Evolutionary conservation across 1,140 invertebrate genomes (phyloP).

Genomic region (Akabosia matsudoensis): DNA sequence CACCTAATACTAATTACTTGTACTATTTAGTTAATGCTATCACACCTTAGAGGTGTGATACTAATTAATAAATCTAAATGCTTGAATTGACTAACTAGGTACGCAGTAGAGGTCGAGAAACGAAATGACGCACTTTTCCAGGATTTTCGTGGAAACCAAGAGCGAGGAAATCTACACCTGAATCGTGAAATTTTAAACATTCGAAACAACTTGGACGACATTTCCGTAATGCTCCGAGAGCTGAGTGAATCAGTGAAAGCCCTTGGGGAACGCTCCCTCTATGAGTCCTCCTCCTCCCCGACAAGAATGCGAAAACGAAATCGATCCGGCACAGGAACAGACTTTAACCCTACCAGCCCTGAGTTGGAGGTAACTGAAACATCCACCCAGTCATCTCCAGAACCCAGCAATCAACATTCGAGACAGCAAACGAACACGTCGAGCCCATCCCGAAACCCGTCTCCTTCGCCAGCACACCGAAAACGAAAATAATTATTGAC

Average conservation of each 20-base stretch:
- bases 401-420: conserved; percentile 12
- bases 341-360: conserved; percentile 37
- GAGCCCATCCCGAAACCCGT: not conserved
- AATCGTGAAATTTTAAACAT: conserved; percentile 39
- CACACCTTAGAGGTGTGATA: too few species aligned
- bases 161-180: conserved; percentile 27
- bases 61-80: too few species aligned
- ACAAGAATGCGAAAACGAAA: not conserved
- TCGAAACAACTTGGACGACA: conserved; percentile 41
- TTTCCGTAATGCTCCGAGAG: conserved; percentile 40
- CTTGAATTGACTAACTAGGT: conserved; percentile 23
- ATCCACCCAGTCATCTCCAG: conserved; percentile 34
- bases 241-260: conserved; percentile 34
- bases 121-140: conserved; percentile 33
- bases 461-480: not conserved
- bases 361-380: conserved; percentile 30
- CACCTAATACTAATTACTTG: too few species aligned
- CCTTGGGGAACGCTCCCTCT: conserved; percentile 35
- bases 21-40: too few species aligned
- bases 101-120: conserved; percentile 33
- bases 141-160: conserved; percentile 32
- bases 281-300: conserved; percentile 32
- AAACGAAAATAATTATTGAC: not conserved
- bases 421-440: not conserved
- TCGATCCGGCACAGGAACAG: conserved; percentile 31